Percentiles rank a stretch among this genome's conserved stretches.
phyloP scores from a whole-genome alignment of 2,888 invertebrate species.

The Dorcus parallelipipedus region DNA sequence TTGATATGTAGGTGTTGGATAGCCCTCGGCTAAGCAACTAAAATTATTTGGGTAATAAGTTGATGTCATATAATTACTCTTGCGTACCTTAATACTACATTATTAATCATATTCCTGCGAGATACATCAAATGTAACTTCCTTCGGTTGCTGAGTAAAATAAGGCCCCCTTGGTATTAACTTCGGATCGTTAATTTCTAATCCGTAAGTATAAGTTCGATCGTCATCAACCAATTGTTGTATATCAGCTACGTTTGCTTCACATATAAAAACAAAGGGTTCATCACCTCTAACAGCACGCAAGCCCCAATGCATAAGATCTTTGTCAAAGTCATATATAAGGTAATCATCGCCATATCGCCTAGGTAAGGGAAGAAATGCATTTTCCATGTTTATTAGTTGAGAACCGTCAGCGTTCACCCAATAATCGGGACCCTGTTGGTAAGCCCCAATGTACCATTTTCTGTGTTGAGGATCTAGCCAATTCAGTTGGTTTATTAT shows the following conservation, averaged over 20 bases:
- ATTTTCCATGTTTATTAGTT: conserved; percentile 74
- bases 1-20: conserved; percentile 83
- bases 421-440: conserved; percentile 73
- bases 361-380: conserved; percentile 71
- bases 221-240: conserved; percentile 67
- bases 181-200: conserved; percentile 76
- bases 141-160: conserved; percentile 79
- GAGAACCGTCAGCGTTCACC: conserved; percentile 83
- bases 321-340: conserved; percentile 75
- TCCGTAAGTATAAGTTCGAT: conserved; percentile 82
- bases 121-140: conserved; percentile 81
- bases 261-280: conserved; percentile 79
- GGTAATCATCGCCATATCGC: conserved; percentile 63
- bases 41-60: conserved; percentile 8
- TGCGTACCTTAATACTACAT: conserved; percentile 64
- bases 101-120: conserved; percentile 64
- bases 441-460: conserved; percentile 82
- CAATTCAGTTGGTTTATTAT: conserved; percentile 76
- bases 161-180: conserved; percentile 83
- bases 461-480: conserved; percentile 80
- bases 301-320: conserved; percentile 79
- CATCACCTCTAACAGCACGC: conserved; percentile 73
- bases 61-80: background rate
- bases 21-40: conserved; percentile 81
- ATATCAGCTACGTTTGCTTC: conserved; percentile 76